phyloP scores from a whole-genome alignment of 2,797 vertebrate genomes.

The Chiroxiphia lanceolata region DNA sequence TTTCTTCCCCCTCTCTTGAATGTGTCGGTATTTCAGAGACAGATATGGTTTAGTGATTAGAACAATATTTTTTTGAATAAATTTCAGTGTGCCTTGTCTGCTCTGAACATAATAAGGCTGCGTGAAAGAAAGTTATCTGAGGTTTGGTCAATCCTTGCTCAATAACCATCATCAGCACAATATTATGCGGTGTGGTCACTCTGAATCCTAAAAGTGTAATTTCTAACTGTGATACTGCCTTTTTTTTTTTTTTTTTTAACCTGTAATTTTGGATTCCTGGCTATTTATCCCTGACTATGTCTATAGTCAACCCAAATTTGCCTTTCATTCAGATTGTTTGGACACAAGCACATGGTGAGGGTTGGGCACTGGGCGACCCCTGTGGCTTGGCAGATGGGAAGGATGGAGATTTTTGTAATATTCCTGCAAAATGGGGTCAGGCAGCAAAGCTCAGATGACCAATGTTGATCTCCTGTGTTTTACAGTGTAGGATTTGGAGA shows the following conservation, averaged over 20 bases:
- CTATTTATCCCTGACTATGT: neutral
- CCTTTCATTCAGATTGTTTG: neutral
- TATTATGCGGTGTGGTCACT: neutral
- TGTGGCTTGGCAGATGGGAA: neutral
- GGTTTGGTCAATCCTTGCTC: neutral
- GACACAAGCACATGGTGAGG: rapidly evolving
- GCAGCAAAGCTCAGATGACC: neutral
- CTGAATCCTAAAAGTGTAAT: neutral
- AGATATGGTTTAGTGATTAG: slow-evolving; percentile 31
- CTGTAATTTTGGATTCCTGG: neutral
- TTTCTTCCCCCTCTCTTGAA: slow-evolving; percentile 15
- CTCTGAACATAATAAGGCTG: neutral
- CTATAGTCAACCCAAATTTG: neutral
- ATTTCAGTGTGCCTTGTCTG: neutral
- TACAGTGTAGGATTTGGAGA: neutral
- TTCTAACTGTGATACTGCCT: neutral
- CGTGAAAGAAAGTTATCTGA: neutral
- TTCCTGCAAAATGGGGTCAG: neutral
- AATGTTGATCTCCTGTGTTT: neutral
- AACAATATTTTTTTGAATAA: slow-evolving; percentile 21
- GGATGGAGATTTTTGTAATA: neutral
- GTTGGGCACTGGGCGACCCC: neutral
- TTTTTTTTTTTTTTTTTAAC: neutral
- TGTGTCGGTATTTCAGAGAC: neutral
- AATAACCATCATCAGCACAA: neutral